Evolutionary conservation across 2,113 vertebrate genomes (phyloP).

Genomic region (Ovibos moschatus): DNA sequence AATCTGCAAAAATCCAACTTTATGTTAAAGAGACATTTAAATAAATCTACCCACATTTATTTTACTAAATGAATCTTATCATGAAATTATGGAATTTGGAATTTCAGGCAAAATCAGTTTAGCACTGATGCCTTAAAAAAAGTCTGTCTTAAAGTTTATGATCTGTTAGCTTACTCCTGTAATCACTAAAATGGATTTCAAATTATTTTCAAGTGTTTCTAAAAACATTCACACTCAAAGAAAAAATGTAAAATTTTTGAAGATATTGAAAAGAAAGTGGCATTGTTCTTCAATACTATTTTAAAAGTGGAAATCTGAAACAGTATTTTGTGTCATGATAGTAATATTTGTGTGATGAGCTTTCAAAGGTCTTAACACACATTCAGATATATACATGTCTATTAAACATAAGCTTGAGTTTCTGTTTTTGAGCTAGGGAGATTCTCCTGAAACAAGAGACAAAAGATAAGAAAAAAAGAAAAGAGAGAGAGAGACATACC

Average conservation of each 20-base stretch:
- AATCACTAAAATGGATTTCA: neutral
- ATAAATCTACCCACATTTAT: constrained; percentile 8
- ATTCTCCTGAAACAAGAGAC: neutral
- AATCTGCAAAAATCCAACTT: constrained; percentile 1
- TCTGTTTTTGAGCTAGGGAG: neutral
- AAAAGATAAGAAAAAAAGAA: neutral
- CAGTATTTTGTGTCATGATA: neutral
- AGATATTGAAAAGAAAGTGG: neutral
- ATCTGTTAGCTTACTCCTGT: neutral
- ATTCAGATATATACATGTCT: neutral
- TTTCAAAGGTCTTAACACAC: neutral
- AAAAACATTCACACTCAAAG: neutral
- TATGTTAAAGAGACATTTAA: constrained; percentile 8
- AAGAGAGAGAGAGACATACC: neutral
- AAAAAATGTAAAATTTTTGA: neutral
- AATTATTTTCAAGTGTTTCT: neutral
- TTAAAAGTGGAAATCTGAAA: neutral
- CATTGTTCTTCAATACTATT: neutral
- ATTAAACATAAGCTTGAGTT: neutral
- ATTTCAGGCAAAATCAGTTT: constrained; percentile 35
- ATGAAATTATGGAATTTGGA: neutral
- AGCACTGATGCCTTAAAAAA: neutral
- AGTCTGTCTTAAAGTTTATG: neutral
- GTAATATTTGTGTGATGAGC: neutral
- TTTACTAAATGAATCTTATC: constrained; percentile 14